These are phyloP conservation scores for Caenorhabditis drosophilae DNA, from an alignment of 2,888 invertebrate species.

Conservation along the genomic window DNA sequence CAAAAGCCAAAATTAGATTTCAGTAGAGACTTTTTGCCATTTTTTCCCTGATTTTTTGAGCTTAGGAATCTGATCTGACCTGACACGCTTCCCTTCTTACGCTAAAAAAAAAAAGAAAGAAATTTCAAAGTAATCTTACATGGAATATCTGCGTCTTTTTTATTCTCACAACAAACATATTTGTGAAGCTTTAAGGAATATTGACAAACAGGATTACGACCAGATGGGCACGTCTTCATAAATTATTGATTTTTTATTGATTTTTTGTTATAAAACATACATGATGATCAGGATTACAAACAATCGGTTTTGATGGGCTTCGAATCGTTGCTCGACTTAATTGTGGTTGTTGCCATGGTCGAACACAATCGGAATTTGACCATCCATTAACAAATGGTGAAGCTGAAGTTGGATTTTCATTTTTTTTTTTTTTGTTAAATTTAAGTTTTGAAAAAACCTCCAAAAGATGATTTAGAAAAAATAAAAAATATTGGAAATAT, in stretches of 20 bases:
- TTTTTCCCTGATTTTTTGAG: no score
- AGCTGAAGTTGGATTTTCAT: constrained; percentile 8
- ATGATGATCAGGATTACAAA: constrained; percentile 43
- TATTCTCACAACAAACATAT: constrained; percentile 49
- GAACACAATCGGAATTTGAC: constrained; percentile 37
- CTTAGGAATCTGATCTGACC: no score
- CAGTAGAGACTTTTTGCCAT: no score
- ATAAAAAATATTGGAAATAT: not conserved
- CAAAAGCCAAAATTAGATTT: no score
- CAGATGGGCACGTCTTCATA: constrained; percentile 38
- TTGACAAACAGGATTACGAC: constrained; percentile 39
- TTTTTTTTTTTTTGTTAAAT: no score
- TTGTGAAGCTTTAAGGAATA: constrained; percentile 40
- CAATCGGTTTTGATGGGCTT: constrained; percentile 40
- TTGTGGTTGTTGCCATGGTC: constrained; percentile 47
- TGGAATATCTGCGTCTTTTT: constrained; percentile 38
- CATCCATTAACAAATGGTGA: constrained; percentile 24
- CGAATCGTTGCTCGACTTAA: constrained; percentile 35
- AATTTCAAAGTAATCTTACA: no score
- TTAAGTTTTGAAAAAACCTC: not conserved
- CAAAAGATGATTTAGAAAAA: not conserved
- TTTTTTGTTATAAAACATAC: not conserved
- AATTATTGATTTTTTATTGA: not conserved
- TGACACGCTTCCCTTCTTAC: no score
- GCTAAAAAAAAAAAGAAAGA: no score